These are phyloP conservation scores for human (Homo sapiens) DNA, from an alignment of 2,113 vertebrate genomes.

Conservation along the genomic window GRCh38 chr5:39697501-39698000, in stretches of 20 bases:
- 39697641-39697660: not conserved
- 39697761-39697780: not conserved
- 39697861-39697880: not conserved
- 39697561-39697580: not conserved
- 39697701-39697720: not conserved
- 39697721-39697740: not conserved
- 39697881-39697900: not conserved
- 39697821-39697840: slow-evolving; percentile 1
- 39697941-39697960: not conserved
- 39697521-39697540: not conserved
- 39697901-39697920: not conserved
- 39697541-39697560: not conserved
- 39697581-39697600: not conserved
- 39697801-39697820: not conserved
- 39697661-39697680: not conserved
- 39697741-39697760: not conserved
- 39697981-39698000: not conserved
- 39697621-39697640: not conserved
- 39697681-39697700: not conserved
- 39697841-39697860: not conserved
- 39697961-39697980: not conserved
- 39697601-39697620: not conserved
- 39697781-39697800: not conserved
- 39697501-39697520: slow-evolving; percentile 42
- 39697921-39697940: not conserved